Percentiles rank a stretch among this genome's conserved stretches.
Conservation (phyloP, 2,113 vertebrate species). For the Alaudala cheleensis region DNA sequence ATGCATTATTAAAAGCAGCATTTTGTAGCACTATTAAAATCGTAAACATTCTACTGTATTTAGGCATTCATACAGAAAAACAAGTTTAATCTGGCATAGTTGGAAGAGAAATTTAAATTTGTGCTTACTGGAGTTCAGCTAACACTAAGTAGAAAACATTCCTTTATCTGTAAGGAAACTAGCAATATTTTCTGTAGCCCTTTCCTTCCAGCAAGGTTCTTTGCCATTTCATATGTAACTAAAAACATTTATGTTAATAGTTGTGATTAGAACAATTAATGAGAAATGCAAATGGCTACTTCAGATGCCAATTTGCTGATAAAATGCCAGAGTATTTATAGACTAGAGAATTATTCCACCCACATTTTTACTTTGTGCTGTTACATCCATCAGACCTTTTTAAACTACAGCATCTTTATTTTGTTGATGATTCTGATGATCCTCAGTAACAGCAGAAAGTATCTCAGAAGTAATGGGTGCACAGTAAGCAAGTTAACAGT, state of each 20-base stretch:
- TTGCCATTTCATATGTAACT: neutral
- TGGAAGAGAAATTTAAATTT: slow-evolving; percentile 10
- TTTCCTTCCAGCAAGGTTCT: neutral
- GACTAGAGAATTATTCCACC: neutral
- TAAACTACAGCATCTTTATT: neutral
- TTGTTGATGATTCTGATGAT: neutral
- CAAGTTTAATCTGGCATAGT: neutral
- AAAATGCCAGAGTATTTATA: neutral
- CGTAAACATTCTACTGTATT: neutral
- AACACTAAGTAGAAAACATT: neutral
- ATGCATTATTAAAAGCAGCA: slow-evolving; percentile 25
- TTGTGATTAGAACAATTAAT: slow-evolving; percentile 4
- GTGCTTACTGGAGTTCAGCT: neutral
- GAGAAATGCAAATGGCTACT: neutral
- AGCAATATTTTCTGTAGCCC: neutral
- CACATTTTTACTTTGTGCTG: neutral
- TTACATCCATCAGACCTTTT: neutral
- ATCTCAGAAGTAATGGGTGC: neutral
- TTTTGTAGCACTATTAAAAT: neutral
- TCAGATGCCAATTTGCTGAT: neutral
- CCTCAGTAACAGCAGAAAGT: neutral
- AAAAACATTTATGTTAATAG: neutral
- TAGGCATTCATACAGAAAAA: neutral
- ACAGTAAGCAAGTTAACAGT: neutral
- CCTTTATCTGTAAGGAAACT: neutral